Evolutionary conservation across 2,888 invertebrate genomes (phyloP).

Genomic region (Melieria omissa): DNA sequence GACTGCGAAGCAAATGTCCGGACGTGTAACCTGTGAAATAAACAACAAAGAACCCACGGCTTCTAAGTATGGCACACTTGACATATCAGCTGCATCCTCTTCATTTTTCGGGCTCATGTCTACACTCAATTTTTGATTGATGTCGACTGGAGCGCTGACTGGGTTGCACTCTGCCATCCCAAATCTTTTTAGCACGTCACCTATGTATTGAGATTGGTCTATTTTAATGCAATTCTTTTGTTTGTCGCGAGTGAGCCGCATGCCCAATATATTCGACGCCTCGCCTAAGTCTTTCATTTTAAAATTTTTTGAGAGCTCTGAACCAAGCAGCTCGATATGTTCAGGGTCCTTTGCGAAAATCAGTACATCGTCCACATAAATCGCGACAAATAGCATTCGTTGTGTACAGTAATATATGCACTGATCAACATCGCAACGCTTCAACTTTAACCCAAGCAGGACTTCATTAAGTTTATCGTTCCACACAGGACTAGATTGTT

Average conservation of each 20-base stretch:
- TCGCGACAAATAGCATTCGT: slow-evolving; percentile 43
- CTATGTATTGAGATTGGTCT: slow-evolving; percentile 30
- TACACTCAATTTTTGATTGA: slow-evolving; percentile 23
- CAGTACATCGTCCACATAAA: slow-evolving; percentile 48
- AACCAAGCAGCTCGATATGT: slow-evolving; percentile 32
- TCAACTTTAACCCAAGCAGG: slow-evolving; percentile 22
- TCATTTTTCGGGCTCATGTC: slow-evolving; percentile 21
- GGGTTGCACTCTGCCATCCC: slow-evolving; percentile 29
- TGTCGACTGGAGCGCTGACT: slow-evolving; percentile 24
- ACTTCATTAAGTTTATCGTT: slow-evolving; percentile 29
- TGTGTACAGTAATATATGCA: slow-evolving; percentile 37
- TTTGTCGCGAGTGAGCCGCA: slow-evolving; percentile 21
- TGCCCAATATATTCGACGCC: slow-evolving; percentile 19
- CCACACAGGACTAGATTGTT: slow-evolving; percentile 27
- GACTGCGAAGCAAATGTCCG: slow-evolving; percentile 24
- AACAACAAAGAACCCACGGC: slow-evolving; percentile 14
- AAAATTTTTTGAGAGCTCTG: slow-evolving; percentile 37
- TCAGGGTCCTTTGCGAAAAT: slow-evolving; percentile 40
- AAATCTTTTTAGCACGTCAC: slow-evolving; percentile 18
- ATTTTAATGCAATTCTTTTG: slow-evolving; percentile 20
- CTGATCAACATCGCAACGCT: slow-evolving; percentile 31
- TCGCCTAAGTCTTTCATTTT: slow-evolving; percentile 33
- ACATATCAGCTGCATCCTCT: slow-evolving; percentile 17
- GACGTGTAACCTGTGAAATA: slow-evolving; percentile 18
- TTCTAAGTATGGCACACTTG: slow-evolving; percentile 22